Percentiles rank a stretch among this genome's conserved stretches.
Conservation (phyloP, 2,888 invertebrate species). For the Meliscaeva auricollis region DNA sequence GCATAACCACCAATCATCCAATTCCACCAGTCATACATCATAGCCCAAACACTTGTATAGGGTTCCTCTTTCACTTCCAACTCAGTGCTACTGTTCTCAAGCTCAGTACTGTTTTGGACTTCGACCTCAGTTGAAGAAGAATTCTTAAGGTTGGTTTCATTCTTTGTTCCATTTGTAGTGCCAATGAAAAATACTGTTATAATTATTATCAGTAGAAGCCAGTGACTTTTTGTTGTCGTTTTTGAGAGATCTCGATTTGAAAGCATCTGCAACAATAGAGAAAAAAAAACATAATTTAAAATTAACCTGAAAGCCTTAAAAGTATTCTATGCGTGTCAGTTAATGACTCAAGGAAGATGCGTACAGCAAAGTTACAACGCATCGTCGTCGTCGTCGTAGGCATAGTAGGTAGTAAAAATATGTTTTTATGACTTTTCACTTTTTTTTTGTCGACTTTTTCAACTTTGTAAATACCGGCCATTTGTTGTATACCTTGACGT, state of each 20-base stretch:
- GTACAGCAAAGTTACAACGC: neutral
- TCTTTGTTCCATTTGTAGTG: constrained; percentile 42
- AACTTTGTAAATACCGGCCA: neutral
- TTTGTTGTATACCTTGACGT: neutral
- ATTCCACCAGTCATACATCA: constrained; percentile 80
- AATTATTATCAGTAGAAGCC: constrained; percentile 77
- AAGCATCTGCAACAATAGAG: constrained; percentile 78
- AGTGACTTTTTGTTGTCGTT: constrained; percentile 54
- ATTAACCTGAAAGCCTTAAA: constrained; percentile 4
- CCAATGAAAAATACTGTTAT: constrained; percentile 77
- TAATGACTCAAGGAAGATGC: constrained; percentile 17
- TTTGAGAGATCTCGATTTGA: constrained; percentile 76
- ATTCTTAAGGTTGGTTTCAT: constrained; percentile 60
- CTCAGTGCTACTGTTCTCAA: constrained; percentile 47
- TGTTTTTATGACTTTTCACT: constrained; percentile 42
- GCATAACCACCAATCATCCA: constrained; percentile 81
- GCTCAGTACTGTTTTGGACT: constrained; percentile 55
- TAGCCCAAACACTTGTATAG: constrained; percentile 80
- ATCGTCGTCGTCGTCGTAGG: neutral
- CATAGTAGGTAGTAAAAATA: constrained; percentile 36
- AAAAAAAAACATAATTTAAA: constrained; percentile 56
- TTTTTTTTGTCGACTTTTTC: neutral
- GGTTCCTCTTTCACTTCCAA: constrained; percentile 78
- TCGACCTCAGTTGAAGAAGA: constrained; percentile 52
- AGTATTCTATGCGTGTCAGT: constrained; percentile 16